Evolutionary conservation across 2,888 invertebrate species (phyloP).

Genomic region (Cerceris ruficornis): DNA sequence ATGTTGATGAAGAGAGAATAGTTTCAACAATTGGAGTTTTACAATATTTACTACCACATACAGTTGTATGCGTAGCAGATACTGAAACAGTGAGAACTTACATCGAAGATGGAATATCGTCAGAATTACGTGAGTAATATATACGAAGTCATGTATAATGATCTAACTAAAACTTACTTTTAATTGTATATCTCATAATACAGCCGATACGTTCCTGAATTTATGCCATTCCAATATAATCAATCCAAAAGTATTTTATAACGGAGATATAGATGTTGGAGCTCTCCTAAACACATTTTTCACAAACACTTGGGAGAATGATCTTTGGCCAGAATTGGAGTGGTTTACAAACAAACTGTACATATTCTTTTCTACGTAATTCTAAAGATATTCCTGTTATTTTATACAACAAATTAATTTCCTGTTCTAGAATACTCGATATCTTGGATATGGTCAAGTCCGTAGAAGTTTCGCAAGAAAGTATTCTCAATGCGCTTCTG

Average conservation of each 20-base stretch:
- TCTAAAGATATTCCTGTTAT: background rate
- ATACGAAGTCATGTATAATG: background rate
- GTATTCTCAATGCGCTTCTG: constrained; percentile 83
- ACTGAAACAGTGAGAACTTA: constrained; percentile 68
- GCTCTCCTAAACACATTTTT: constrained; percentile 84
- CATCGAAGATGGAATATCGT: constrained; percentile 65
- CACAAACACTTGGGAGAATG: constrained; percentile 76
- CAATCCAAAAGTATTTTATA: constrained; percentile 86
- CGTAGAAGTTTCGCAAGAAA: constrained; percentile 83
- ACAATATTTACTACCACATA: constrained; percentile 75
- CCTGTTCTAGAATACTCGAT: constrained; percentile 83
- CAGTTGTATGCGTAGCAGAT: constrained; percentile 72
- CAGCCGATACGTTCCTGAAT: constrained; percentile 82
- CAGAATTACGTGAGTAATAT: constrained; percentile 71
- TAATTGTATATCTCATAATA: constrained; percentile 30
- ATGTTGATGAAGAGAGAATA: constrained; percentile 71
- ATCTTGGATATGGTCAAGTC: constrained; percentile 84
- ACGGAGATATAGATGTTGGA: constrained; percentile 84
- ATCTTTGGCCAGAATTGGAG: constrained; percentile 88
- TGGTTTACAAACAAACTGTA: constrained; percentile 87
- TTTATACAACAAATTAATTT: constrained; percentile 9
- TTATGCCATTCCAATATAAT: constrained; percentile 81
- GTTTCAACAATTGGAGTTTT: constrained; percentile 72
- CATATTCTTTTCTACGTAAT: background rate
- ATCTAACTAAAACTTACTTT: constrained; percentile 11